These are phyloP conservation scores for Tiliacea aurago DNA, from an alignment of 2,888 invertebrate genomes.

Conservation along the genomic window DNA sequence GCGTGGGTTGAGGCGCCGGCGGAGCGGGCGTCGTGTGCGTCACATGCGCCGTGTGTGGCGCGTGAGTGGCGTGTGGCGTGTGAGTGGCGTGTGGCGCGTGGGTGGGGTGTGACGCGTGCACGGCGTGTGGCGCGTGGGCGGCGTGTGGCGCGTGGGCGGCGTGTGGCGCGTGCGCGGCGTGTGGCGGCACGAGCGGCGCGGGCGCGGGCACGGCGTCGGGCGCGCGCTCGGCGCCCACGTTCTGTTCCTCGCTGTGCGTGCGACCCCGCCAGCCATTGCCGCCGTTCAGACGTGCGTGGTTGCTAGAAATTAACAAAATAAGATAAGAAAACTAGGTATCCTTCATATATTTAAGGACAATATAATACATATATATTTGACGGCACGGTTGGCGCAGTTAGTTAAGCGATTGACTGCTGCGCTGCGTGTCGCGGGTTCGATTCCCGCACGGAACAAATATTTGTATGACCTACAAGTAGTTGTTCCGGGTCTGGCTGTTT, in stretches of 20 bases:
- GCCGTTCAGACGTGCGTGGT: conserved; percentile 52
- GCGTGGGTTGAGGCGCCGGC: conserved; percentile 68
- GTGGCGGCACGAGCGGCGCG: conserved; percentile 39
- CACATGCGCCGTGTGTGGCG: conserved; percentile 35
- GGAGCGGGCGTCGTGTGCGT: conserved; percentile 50
- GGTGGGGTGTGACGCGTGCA: conserved; percentile 16
- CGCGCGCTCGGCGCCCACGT: conserved; percentile 63
- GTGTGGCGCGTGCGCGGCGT: conserved; percentile 28
- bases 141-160: background rate
- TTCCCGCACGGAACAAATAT: no score
- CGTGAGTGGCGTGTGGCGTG: conserved; percentile 13
- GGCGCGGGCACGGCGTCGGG: conserved; percentile 51
- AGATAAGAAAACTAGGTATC: background rate
- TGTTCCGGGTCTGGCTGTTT: no score
- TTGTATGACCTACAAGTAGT: no score
- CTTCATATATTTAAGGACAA: no score
- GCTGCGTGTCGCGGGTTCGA: no score
- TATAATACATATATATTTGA: no score
- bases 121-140: conserved; percentile 3
- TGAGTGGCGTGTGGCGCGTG: background rate
- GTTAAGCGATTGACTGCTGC: no score
- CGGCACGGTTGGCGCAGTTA: no score
- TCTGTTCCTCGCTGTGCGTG: conserved; percentile 79
- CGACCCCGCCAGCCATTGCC: conserved; percentile 69
- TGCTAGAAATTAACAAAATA: conserved; percentile 38